Percentiles rank a stretch among this genome's conserved stretches.
phyloP scores from a whole-genome alignment of 2,113 vertebrate genomes.

The Brachypteracias leptosomus region DNA sequence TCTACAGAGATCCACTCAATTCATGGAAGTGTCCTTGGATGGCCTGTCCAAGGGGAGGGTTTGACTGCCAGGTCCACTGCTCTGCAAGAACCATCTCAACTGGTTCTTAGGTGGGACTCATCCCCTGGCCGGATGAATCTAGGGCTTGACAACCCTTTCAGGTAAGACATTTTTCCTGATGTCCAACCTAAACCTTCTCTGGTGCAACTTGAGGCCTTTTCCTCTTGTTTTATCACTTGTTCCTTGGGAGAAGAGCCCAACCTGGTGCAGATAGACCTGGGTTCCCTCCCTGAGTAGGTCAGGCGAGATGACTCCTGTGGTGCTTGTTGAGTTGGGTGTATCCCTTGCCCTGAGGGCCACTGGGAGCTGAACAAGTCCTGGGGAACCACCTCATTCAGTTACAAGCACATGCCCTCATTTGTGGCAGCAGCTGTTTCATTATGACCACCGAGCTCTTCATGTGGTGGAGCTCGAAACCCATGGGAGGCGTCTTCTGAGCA shows the following conservation, averaged over 20 bases:
- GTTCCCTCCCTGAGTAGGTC: background rate
- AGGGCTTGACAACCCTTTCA: background rate
- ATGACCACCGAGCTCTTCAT: slow-evolving; percentile 15
- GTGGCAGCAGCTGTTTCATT: slow-evolving; percentile 22
- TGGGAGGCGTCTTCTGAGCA: background rate
- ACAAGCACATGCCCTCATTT: background rate
- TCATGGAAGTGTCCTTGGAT: too few species aligned
- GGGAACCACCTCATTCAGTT: background rate
- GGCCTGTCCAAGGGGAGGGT: too few species aligned
- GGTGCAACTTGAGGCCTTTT: background rate
- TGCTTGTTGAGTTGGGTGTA: background rate
- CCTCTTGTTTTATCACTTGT: background rate
- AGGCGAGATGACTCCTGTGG: rapidly evolving
- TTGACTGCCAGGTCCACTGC: too few species aligned
- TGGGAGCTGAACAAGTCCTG: background rate
- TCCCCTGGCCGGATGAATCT: too few species aligned
- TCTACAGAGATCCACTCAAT: too few species aligned
- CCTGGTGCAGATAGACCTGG: background rate
- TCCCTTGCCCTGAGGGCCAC: background rate
- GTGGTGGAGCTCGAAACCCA: background rate
- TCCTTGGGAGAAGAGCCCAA: background rate
- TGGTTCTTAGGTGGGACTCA: too few species aligned
- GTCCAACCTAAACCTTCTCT: background rate
- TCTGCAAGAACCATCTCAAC: too few species aligned
- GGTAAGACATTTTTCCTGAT: background rate